phyloP scores from a whole-genome alignment of 1,140 invertebrate species.

The Cydia fagiglandana region DNA sequence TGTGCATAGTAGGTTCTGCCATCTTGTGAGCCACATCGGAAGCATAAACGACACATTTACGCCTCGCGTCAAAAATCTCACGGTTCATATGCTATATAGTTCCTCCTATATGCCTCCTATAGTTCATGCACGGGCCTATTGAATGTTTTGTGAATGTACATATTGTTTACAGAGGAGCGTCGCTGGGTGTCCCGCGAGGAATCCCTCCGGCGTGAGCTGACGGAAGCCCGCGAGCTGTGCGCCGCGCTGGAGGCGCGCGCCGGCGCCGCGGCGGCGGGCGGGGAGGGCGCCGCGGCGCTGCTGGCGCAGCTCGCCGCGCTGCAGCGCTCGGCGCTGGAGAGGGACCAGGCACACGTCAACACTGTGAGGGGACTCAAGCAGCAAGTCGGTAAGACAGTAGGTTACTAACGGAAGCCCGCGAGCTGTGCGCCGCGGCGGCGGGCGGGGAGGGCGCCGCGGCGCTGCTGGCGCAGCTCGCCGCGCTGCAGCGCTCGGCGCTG shows the following conservation, averaged over 20 bases:
- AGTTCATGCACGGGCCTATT: too few relatives aligned
- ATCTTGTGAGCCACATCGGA: too few relatives aligned
- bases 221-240: conserved; percentile 55
- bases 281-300: conserved; percentile 37
- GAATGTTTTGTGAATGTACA: background rate
- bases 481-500: conserved; percentile 56
- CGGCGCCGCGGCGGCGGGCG: conserved; percentile 33
- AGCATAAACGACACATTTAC: too few relatives aligned
- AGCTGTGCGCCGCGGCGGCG: conserved; percentile 41
- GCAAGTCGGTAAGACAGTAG: conserved; percentile 43
- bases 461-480: conserved; percentile 56
- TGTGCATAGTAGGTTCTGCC: too few relatives aligned
- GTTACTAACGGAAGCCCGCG: too few relatives aligned
- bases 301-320: conserved; percentile 60
- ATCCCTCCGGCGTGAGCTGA: conserved; percentile 58
- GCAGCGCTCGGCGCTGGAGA: conserved; percentile 54
- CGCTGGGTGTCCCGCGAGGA: conserved; percentile 66
- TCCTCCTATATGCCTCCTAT: too few relatives aligned
- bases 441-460: conserved; percentile 39
- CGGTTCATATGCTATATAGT: too few relatives aligned
- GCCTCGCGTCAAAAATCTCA: too few relatives aligned
- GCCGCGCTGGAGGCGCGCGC: conserved; percentile 33
- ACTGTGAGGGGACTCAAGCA: conserved; percentile 42
- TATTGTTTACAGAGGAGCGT: conserved; percentile 59
- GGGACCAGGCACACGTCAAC: conserved; percentile 56